Conservation (phyloP, 1,140 invertebrate genomes). For the Camponotus floridanus region DNA sequence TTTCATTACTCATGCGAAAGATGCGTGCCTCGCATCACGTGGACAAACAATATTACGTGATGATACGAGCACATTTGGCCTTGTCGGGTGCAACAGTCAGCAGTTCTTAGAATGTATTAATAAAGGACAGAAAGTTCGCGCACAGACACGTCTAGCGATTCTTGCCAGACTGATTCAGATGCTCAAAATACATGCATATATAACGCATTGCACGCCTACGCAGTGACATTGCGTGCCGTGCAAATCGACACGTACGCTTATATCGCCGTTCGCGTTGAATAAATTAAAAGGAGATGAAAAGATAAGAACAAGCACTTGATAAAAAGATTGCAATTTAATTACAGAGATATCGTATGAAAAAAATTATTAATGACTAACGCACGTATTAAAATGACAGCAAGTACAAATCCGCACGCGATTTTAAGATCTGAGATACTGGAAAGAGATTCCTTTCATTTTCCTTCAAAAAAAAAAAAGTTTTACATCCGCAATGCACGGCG, state of each 20-base stretch:
- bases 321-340: background rate
- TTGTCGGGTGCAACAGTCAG: slow-evolving; percentile 26
- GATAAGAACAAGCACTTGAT: background rate
- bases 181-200: slow-evolving; percentile 18
- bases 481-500: background rate
- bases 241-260: slow-evolving; percentile 26
- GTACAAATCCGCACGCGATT: background rate
- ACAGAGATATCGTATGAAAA: background rate
- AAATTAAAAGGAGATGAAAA: background rate
- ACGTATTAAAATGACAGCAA: background rate
- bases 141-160: background rate
- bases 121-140: slow-evolving; percentile 10
- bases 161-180: slow-evolving; percentile 34
- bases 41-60: slow-evolving; percentile 45
- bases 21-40: slow-evolving; percentile 57
- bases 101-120: slow-evolving; percentile 29
- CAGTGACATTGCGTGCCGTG: slow-evolving; percentile 17
- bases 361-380: background rate
- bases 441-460: background rate
- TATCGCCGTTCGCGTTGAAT: background rate
- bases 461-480: background rate
- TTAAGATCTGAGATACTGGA: background rate
- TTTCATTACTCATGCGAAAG: background rate
- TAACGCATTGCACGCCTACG: background rate
- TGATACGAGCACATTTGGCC: slow-evolving; percentile 24